Evolutionary conservation across 2,888 invertebrate species (phyloP).

Genomic region (Ellobium chinense): DNA sequence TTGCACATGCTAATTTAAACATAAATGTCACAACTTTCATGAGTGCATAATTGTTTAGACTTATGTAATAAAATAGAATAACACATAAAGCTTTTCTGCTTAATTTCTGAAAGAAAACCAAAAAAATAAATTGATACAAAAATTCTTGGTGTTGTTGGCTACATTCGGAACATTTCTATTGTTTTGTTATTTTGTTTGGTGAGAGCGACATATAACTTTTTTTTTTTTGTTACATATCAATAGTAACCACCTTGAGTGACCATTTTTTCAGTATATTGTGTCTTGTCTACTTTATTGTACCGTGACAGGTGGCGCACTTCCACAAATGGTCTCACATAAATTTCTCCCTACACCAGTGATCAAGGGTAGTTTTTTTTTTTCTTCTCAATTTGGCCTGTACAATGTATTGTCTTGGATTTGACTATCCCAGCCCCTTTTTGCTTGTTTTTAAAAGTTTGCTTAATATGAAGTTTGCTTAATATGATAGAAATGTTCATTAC

Average conservation of each 20-base stretch:
- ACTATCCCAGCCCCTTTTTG: not conserved
- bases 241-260: not conserved
- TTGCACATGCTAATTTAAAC: too few species aligned
- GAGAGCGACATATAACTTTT: not conserved
- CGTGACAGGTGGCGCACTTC: constrained; percentile 20
- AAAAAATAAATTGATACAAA: not conserved
- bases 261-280: not conserved
- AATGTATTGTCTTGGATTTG: not conserved
- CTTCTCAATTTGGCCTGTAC: not conserved
- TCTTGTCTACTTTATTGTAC: constrained; percentile 17
- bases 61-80: too few species aligned
- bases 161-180: not conserved
- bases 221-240: not conserved
- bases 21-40: too few species aligned
- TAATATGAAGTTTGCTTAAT: too few species aligned
- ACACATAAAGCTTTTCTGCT: too few species aligned
- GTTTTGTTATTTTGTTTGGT: not conserved
- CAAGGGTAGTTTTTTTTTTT: not conserved
- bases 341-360: not conserved
- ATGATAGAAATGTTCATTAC: not conserved
- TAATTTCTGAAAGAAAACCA: too few species aligned
- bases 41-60: too few species aligned
- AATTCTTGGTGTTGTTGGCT: constrained; percentile 20
- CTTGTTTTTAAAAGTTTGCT: not conserved
- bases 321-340: not conserved